Percentiles rank a stretch among this genome's conserved stretches.
Conservation (phyloP, 2,113 vertebrate genomes). For the Eulacestoma nigropectus region DNA sequence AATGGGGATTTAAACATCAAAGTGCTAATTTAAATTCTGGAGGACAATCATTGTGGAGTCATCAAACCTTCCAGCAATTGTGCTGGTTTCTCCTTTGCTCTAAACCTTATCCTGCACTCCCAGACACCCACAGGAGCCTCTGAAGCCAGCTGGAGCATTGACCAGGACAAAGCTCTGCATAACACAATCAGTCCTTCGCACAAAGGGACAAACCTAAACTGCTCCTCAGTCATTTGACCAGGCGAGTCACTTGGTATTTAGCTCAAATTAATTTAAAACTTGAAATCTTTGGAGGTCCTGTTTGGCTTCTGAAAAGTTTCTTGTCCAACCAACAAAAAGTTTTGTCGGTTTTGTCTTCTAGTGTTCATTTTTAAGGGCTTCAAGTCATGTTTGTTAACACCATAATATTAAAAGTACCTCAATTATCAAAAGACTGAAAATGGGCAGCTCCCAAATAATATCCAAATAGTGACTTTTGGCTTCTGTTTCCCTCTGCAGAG, state of each 20-base stretch:
- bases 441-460: neutral
- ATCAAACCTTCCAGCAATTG: neutral
- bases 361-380: neutral
- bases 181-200: neutral
- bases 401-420: neutral
- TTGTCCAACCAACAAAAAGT: neutral
- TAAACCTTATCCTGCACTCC: neutral
- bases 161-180: neutral
- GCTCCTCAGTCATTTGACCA: neutral
- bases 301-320: neutral
- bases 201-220: neutral
- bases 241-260: neutral
- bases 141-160: neutral
- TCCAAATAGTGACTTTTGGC: neutral
- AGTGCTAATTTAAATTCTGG: neutral
- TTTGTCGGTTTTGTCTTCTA: neutral
- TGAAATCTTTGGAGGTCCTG: neutral
- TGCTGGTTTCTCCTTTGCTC: neutral
- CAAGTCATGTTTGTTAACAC: neutral
- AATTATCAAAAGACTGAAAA: neutral
- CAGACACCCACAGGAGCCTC: neutral
- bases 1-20: constrained; percentile 13
- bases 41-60: neutral
- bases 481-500: neutral
- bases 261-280: neutral